Evolutionary conservation across 1,140 invertebrate species (phyloP).

Genomic region (Tetramorium alpestre): DNA sequence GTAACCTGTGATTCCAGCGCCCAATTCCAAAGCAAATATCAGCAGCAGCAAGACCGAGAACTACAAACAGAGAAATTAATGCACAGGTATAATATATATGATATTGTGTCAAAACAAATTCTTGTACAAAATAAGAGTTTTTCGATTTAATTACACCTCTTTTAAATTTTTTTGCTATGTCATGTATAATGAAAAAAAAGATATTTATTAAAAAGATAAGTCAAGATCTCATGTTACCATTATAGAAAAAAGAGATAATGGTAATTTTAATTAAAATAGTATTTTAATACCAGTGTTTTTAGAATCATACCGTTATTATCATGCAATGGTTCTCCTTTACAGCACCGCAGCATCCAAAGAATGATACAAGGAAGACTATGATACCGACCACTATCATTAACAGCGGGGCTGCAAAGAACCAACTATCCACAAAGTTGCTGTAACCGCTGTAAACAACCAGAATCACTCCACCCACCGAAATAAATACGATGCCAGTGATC

Average conservation of each 20-base stretch:
- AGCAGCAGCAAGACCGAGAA: constrained; percentile 93
- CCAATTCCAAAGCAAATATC: constrained; percentile 94
- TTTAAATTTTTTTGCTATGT: not conserved
- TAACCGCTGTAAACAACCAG: constrained; percentile 89
- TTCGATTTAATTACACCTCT: not conserved
- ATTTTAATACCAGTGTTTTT: constrained; percentile 10
- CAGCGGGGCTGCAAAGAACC: constrained; percentile 91
- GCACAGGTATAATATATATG: not conserved
- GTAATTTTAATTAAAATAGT: not conserved
- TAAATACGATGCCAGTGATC: constrained; percentile 91
- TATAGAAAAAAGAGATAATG: not conserved
- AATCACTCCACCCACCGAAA: constrained; percentile 90
- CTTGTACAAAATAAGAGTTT: not conserved
- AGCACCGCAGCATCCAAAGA: constrained; percentile 96
- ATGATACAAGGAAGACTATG: constrained; percentile 94
- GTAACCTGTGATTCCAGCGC: constrained; percentile 94
- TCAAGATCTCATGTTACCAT: not conserved
- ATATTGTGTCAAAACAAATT: not conserved
- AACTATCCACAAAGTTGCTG: constrained; percentile 89
- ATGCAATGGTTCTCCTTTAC: constrained; percentile 95
- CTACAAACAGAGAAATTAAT: constrained; percentile 82
- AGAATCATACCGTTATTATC: constrained; percentile 90
- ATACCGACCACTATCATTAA: constrained; percentile 93
- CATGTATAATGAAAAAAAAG: not conserved
- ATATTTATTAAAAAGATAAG: not conserved